Evolutionary conservation across 2,113 vertebrate genomes (phyloP), one percentile per base, ranked within the genome.

Genomic region (Morone chrysops): DNA sequence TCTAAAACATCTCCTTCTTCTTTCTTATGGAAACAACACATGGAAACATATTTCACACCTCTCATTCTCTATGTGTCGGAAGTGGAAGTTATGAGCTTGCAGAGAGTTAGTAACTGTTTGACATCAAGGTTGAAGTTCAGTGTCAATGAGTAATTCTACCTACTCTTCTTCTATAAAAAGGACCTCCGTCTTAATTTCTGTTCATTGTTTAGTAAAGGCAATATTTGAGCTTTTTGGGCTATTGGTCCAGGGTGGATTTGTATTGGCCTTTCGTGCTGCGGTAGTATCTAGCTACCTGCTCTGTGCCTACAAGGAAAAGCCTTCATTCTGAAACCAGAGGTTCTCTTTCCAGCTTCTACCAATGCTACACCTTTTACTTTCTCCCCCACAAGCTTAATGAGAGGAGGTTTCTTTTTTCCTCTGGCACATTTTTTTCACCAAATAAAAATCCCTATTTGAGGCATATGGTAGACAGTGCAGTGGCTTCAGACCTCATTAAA

Each of bases 211-310:
- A 12, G 11, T 60, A 51, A 80, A 83, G 67, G 57, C 3, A 48
- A 76, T 36, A 67, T 70, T 62, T 87, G 25, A 84, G 66, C 57
- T 75, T 48, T 73, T 50, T 70, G 12, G 59, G 54, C 74, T 43
- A 51, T 69, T 68, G 20, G 53, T 70, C 61, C 31, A 83, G 59
- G 68, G 41, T 53, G 45, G 51, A 68, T 87, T 76, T 88, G 67
- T 79, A 71, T 70, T 81, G 59, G 43, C 48, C 61, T 66, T 90
- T 90, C 92, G 82, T 91, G 80, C 51, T 79, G 74, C 41, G 81
- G 36, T 67, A 47, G 78, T 81, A 82, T 83, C 63, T 82, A 71
- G 59, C 72, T 81, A 77, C 75, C 72, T 76, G 82, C 66, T 56
- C 40, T 20, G 40, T 54, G 81, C 51, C 71, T 62, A 14, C 51